Percentiles rank a stretch among this genome's conserved stretches.
Evolutionary conservation across 2,888 invertebrate genomes (phyloP).

Genomic region (Griposia aprilina): DNA sequence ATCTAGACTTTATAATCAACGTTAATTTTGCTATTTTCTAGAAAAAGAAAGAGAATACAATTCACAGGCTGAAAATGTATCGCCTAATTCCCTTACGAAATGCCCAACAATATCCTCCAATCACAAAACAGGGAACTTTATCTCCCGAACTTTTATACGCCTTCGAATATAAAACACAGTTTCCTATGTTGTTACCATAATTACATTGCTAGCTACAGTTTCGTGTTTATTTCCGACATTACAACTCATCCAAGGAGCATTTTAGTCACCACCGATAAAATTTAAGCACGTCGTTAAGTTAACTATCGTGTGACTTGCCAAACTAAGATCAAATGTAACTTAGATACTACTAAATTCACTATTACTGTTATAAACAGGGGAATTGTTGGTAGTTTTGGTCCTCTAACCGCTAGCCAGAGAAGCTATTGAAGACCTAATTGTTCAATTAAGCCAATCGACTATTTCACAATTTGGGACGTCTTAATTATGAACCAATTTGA

Average conservation of each 20-base stretch:
- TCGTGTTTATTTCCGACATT: slow-evolving; percentile 50
- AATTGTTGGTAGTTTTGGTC: slow-evolving; percentile 34
- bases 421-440: slow-evolving; percentile 58
- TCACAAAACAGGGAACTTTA: slow-evolving; percentile 43
- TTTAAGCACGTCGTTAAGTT: slow-evolving; percentile 52
- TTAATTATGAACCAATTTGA: slow-evolving; percentile 65
- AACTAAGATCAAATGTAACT: slow-evolving; percentile 61
- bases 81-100: slow-evolving; percentile 1
- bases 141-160: slow-evolving; percentile 41
- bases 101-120: slow-evolving; percentile 34
- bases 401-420: slow-evolving; percentile 47
- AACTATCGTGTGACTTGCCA: slow-evolving; percentile 56
- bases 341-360: slow-evolving; percentile 44
- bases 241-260: slow-evolving; percentile 49
- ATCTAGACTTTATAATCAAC: slow-evolving; percentile 3
- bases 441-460: slow-evolving; percentile 66
- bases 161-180: slow-evolving; percentile 41
- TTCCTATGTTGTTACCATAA: slow-evolving; percentile 46
- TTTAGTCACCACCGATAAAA: slow-evolving; percentile 57
- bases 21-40: background rate
- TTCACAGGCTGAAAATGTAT: background rate
- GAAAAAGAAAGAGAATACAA: slow-evolving; percentile 1
- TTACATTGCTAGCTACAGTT: slow-evolving; percentile 28
- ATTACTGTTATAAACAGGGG: slow-evolving; percentile 47
- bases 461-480: slow-evolving; percentile 64